Evolutionary conservation across 2,888 invertebrate species (phyloP), one percentile per base, ranked within the genome.

Genomic region (Scaptomyza reducta): DNA sequence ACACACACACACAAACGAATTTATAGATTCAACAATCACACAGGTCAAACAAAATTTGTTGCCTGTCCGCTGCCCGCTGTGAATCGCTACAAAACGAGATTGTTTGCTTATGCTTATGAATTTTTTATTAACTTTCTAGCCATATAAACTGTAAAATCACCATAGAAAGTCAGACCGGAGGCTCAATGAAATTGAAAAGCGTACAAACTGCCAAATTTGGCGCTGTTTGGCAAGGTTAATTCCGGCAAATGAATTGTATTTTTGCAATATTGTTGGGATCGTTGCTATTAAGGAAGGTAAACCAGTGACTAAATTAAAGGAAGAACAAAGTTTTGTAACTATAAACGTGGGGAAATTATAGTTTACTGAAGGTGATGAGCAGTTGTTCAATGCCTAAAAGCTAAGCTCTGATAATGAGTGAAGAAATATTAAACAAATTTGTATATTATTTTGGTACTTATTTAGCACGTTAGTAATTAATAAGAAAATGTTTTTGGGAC

Each of bases 61-160:
- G 70, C 79, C 62, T 45, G 67, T 40, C 46, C 46, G 55, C 54
- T 7, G 38, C 38, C 38, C 14, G 38, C 14, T 38, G 38, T 55
- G 57, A 79, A 64, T 53, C 25, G 47, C 53, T 49, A 58, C 64
- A 62, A 77, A 79, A 56, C 61, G 58, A 72, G 69, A 75, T 53
- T 55, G 63, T 60, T 72, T 59, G 66, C 63, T 76, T 79, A 63
- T 75, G 70, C 49, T 68, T 79, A 70, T 71, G 71, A 40, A 64
- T 78, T 64, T 77, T 64, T 58, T 46, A 46, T 59, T 35, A 64
- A 80, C 81, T 81, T 81, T 85, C 81, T 85, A 82, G 77, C 65
- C 72, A 69, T 35, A 33, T 81, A 75, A 84, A 76, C 66, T 65
- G 64, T 64, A 55, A 76, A 81, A 84, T 81, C 68, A 74, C 67